Evolutionary conservation across 2,888 invertebrate species (phyloP).

Genomic region (Pollenia angustigena): DNA sequence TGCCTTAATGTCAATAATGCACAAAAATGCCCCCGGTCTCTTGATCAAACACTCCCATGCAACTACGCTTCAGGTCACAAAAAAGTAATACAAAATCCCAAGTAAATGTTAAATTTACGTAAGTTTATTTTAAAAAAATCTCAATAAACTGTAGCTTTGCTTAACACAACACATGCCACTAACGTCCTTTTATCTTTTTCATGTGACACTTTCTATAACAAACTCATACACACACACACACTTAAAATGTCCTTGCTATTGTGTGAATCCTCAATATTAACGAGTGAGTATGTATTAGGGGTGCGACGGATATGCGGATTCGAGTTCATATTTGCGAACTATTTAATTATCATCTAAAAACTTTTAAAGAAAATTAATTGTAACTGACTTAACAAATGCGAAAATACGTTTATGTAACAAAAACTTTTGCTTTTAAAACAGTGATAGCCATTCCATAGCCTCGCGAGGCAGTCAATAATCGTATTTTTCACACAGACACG

Average conservation of each 20-base stretch:
- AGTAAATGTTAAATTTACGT: constrained; percentile 36
- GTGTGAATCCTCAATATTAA: constrained; percentile 20
- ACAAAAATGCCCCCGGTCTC: background rate
- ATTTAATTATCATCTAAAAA: no score
- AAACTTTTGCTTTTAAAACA: no score
- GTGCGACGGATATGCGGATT: background rate
- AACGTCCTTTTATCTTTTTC: constrained; percentile 48
- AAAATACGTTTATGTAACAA: no score
- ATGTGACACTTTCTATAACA: constrained; percentile 51
- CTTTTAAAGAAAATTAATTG: no score
- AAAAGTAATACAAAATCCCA: constrained; percentile 28
- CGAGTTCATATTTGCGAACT: no score
- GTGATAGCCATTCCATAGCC: no score
- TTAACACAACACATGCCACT: constrained; percentile 62
- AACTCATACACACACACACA: background rate
- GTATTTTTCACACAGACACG: no score
- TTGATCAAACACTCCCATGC: background rate
- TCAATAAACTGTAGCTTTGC: constrained; percentile 59
- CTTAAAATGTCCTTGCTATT: constrained; percentile 13
- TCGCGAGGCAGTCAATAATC: no score
- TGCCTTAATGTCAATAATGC: background rate
- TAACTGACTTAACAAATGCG: no score
- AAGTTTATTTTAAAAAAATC: constrained; percentile 33
- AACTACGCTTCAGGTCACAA: constrained; percentile 40
- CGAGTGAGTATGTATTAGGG: background rate